Conservation (phyloP, 2,113 vertebrate species). For the Hyla sarda region DNA sequence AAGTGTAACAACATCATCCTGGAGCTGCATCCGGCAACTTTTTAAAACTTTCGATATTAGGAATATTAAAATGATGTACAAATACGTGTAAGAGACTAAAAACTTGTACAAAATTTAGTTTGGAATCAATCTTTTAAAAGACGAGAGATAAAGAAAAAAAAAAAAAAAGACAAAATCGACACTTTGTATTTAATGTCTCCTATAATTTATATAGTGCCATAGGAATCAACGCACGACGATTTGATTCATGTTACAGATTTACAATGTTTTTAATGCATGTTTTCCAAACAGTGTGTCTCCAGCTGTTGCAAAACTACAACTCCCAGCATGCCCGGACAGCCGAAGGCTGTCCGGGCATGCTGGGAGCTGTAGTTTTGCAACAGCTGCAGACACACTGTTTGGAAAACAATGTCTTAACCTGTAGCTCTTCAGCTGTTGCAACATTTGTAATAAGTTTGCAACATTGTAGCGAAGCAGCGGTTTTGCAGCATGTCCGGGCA, state of each 20-base stretch:
- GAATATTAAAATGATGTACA: constrained; percentile 89
- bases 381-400: too few relatives aligned
- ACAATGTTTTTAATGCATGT: not conserved
- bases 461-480: too few relatives aligned
- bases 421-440: too few relatives aligned
- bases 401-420: too few relatives aligned
- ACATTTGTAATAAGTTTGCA: too few relatives aligned
- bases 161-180: constrained; percentile 70
- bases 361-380: too few relatives aligned
- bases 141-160: too few relatives aligned
- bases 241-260: not conserved
- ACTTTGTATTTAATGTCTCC: constrained; percentile 85
- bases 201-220: constrained; percentile 68
- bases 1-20: constrained; percentile 64
- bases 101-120: constrained; percentile 93
- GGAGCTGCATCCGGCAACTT: constrained; percentile 72
- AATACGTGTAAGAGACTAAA: constrained; percentile 82
- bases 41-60: constrained; percentile 78
- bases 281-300: too few relatives aligned
- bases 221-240: not conserved
- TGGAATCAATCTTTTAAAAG: constrained; percentile 75
- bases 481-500: too few relatives aligned
- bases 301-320: too few relatives aligned
- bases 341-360: too few relatives aligned
- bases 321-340: too few relatives aligned